Evolutionary conservation across 1,140 invertebrate species (phyloP).

Genomic region (Drosophila sp.): DNA sequence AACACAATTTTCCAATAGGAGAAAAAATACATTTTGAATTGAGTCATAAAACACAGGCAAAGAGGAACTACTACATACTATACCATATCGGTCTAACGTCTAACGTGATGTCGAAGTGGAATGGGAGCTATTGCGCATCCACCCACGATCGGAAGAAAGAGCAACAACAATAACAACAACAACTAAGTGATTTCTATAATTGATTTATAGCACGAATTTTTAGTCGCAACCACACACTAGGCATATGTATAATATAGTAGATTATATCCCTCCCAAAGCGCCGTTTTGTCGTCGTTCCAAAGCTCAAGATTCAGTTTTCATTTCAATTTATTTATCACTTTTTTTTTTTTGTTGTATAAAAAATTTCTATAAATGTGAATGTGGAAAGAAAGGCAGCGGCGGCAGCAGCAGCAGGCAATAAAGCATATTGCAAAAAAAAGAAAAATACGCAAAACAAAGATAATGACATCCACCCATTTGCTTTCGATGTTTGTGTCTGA

Average conservation of each 20-base stretch:
- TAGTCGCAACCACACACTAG: not conserved
- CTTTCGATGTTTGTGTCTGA: constrained; percentile 29
- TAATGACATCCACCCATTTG: constrained; percentile 7
- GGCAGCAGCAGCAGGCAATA: not conserved
- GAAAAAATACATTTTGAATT: constrained; percentile 50
- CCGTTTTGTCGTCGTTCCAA: constrained; percentile 5
- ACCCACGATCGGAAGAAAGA: constrained; percentile 34
- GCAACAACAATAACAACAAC: not conserved
- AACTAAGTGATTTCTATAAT: constrained; percentile 46
- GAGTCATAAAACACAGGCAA: constrained; percentile 59
- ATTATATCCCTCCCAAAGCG: not conserved
- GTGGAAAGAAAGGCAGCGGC: not conserved
- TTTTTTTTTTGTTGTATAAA: not conserved
- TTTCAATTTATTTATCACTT: constrained; percentile 6
- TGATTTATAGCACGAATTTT: constrained; percentile 67
- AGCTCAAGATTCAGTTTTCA: constrained; percentile 4
- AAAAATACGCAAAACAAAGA: constrained; percentile 8
- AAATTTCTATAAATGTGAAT: constrained; percentile 6
- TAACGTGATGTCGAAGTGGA: constrained; percentile 18
- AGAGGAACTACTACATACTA: constrained; percentile 25
- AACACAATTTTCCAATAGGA: constrained; percentile 34
- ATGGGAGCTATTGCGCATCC: constrained; percentile 21
- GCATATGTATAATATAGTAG: not conserved
- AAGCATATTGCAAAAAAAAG: not conserved
- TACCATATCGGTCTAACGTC: constrained; percentile 59